A percentile compares a stretch with the other conserved stretches of the same genome.
Conservation (phyloP, 2,113 vertebrate genomes). For the Aspidoscelis tigris region DNA sequence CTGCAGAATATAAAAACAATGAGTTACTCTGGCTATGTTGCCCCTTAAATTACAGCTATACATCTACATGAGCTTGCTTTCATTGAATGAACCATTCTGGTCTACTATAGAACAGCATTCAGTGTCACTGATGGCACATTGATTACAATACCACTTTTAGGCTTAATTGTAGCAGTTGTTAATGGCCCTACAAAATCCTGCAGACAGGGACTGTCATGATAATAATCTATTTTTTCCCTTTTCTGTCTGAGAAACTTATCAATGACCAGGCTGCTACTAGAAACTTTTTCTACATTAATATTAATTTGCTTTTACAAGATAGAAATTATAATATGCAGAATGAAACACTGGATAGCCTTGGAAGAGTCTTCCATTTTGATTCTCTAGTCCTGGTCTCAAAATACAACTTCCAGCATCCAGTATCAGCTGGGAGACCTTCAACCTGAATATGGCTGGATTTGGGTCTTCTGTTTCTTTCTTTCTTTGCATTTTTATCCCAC, state of each 20-base stretch:
- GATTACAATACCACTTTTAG: too few species aligned
- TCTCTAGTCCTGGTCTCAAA: too few species aligned
- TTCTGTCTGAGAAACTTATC: neutral
- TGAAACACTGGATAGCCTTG: neutral
- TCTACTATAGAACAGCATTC: neutral
- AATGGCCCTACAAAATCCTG: neutral
- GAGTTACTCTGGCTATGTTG: neutral
- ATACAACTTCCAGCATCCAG: too few species aligned
- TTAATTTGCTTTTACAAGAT: neutral
- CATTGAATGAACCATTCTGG: neutral
- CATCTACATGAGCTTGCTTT: neutral
- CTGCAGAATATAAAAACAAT: neutral
- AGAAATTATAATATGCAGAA: neutral
- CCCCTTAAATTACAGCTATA: neutral
- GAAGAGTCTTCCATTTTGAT: neutral
- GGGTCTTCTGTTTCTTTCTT: too few species aligned
- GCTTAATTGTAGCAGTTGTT: neutral
- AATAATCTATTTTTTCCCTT: neutral
- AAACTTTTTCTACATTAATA: neutral
- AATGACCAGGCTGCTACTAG: neutral
- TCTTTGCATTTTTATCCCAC: too few species aligned
- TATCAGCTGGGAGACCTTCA: too few species aligned
- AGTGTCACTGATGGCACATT: neutral
- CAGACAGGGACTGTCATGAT: neutral
- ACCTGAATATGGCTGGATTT: too few species aligned